Base-by-base conservation (phyloP, 2,797 vertebrate species). In the Spinus olivaceus region DNA sequence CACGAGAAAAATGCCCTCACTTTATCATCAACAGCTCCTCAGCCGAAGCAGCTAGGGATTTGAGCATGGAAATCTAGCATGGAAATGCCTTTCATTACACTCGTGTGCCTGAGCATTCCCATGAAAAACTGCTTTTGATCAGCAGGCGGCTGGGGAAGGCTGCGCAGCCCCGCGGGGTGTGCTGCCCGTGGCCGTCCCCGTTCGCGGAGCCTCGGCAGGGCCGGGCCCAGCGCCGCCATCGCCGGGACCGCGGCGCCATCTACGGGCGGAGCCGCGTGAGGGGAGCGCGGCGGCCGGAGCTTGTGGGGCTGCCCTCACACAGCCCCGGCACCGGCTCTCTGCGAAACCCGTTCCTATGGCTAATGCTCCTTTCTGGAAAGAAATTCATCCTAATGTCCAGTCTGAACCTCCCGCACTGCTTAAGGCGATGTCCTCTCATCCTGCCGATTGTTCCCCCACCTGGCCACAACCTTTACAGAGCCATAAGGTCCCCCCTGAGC, bases 361-460 rank as follows among this genome's bases (percentile, higher is more conserved):
- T n/a, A 2, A 19, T 53, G 18, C 46, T 5, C 8, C 24, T 4
- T 72, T 33, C 8, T 8, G 12, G 6, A 14, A 39, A 46, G 24
- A 46, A 80, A 19, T 66, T 33, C 53, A 41, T 80, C 37, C n/a
- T n/a, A 30, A 6, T n/a, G 9, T 33, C 7, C 6, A 57, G 18
- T 2, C 13, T 22, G 33, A 50, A 25, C 20, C 20, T 46, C 39
- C 24, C 37, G 14, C 14, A 14, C 25, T 50, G 25, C 14, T 64
- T 13, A 23, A 49, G 18, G 19, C 0, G 0, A 11, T 42, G 7
- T 56, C 22, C 7, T 13, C 10, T 64, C 19, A 42, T 14, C 6
- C 25, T 71, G 9, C 2, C 6, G 5, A 9, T 15, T 22, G 10
- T 19, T 41, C 25, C 33, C 33, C 7, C 9, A 20, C 7, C 14